phyloP scores from a whole-genome alignment of 2,888 invertebrate genomes.

The Microctonus hyperodae region DNA sequence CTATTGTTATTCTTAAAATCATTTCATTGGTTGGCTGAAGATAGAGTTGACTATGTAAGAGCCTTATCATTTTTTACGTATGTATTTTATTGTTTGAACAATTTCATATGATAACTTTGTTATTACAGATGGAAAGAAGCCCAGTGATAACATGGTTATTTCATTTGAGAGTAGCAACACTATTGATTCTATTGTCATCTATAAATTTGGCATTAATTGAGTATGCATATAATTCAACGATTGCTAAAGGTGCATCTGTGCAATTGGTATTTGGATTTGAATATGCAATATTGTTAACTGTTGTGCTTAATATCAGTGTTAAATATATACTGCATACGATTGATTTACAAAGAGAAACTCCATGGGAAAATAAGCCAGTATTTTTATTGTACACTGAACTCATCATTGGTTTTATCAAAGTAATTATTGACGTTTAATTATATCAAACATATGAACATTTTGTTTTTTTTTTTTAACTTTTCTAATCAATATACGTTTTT shows the following conservation, averaged over 20 bases:
- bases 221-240: constrained; percentile 92
- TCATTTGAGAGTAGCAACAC: constrained; percentile 87
- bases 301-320: constrained; percentile 89
- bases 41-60: constrained; percentile 98
- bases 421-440: constrained; percentile 46
- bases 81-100: neutral
- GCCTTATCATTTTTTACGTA: neutral
- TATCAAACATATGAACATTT: neutral
- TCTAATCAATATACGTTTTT: neutral
- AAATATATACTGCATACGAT: constrained; percentile 89
- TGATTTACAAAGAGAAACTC: constrained; percentile 90
- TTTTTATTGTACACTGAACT: constrained; percentile 96
- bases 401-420: constrained; percentile 86
- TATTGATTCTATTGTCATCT: constrained; percentile 81
- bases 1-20: constrained; percentile 95
- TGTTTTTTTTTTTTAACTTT: neutral
- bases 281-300: constrained; percentile 95
- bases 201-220: constrained; percentile 90
- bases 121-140: constrained; percentile 94
- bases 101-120: constrained; percentile 20
- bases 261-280: constrained; percentile 99
- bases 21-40: constrained; percentile 99
- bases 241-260: constrained; percentile 93
- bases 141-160: constrained; percentile 96
- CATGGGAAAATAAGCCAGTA: constrained; percentile 99